Conservation (phyloP, 2,113 vertebrate species). For the Budorcas taxicolor region DNA sequence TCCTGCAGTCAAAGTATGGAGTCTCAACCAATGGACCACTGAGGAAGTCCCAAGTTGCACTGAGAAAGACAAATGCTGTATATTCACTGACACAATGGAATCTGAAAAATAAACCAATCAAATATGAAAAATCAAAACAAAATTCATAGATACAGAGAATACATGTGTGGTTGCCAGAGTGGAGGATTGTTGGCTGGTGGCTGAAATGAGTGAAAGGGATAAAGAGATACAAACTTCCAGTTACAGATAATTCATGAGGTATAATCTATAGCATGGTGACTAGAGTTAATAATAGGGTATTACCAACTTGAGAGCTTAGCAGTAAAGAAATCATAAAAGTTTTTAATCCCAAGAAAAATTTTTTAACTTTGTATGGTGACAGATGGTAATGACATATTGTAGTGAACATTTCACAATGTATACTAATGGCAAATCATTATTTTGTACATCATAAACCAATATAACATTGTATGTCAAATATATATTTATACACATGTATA, state of each 20-base stretch:
- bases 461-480: background rate
- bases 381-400: background rate
- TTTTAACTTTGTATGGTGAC: background rate
- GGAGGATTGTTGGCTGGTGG: background rate
- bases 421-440: background rate
- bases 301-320: background rate
- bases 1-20: background rate
- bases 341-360: background rate
- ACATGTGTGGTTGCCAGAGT: background rate
- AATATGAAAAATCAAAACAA: background rate
- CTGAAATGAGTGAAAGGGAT: background rate
- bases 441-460: background rate
- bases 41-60: background rate
- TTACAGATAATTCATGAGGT: background rate
- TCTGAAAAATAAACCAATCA: background rate
- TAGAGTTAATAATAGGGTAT: background rate
- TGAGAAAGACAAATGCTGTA: background rate
- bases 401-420: background rate
- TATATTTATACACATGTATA: background rate
- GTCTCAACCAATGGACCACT: background rate
- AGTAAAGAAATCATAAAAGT: background rate
- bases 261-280: background rate
- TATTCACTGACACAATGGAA: background rate
- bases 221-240: background rate
- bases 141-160: background rate